These are phyloP conservation scores for Nyctereutes procyonoides DNA, from an alignment of 2,113 vertebrate genomes.

Conservation along the genomic window DNA sequence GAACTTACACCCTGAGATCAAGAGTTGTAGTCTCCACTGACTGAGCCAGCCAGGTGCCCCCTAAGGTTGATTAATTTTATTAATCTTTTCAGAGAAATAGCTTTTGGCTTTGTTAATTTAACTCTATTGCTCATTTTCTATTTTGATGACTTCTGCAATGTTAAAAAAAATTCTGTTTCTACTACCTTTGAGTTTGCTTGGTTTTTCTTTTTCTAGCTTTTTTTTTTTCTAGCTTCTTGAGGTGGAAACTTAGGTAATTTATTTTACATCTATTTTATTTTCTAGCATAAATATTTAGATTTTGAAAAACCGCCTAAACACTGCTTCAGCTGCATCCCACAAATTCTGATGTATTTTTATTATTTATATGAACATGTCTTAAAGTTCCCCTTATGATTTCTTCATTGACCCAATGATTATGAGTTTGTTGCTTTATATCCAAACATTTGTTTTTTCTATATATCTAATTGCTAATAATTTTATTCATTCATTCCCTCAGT, in stretches of 20 bases:
- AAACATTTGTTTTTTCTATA: neutral
- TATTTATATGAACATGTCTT: neutral
- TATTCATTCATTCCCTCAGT: neutral
- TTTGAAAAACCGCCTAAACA: neutral
- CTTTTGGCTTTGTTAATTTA: slow-evolving; percentile 50
- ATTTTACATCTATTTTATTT: neutral
- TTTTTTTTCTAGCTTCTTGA: neutral
- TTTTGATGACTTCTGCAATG: neutral
- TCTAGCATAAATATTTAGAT: slow-evolving; percentile 35
- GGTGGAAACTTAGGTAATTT: neutral
- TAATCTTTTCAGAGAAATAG: neutral
- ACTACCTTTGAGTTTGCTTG: slow-evolving; percentile 1
- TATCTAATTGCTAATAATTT: neutral
- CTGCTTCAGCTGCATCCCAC: neutral
- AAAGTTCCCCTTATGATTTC: neutral
- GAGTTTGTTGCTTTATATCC: neutral
- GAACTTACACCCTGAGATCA: neutral
- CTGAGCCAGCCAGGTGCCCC: neutral
- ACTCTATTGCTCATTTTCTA: neutral
- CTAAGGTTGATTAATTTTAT: neutral
- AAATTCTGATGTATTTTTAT: neutral
- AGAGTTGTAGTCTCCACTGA: neutral
- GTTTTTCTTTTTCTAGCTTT: neutral
- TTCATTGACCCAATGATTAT: neutral
- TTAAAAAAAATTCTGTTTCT: neutral